A percentile compares a stretch with the other conserved stretches of the same genome.
These are phyloP conservation scores for Morpho deidamia DNA, from an alignment of 2,888 invertebrate genomes.

Conservation along the genomic window DNA sequence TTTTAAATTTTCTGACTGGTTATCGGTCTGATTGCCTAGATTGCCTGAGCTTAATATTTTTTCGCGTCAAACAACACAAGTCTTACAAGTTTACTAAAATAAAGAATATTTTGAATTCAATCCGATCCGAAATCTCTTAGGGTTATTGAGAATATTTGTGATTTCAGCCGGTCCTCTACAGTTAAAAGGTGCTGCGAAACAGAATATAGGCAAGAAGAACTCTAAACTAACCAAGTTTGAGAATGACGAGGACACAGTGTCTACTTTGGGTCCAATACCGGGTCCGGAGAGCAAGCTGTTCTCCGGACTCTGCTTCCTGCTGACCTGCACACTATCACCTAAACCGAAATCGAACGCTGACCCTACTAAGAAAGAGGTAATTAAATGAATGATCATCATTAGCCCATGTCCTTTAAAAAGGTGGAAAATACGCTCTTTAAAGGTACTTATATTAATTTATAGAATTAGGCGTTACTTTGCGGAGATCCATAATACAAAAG, in stretches of 20 bases:
- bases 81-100: too few relatives aligned
- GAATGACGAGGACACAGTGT: slow-evolving; percentile 64
- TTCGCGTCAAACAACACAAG: too few relatives aligned
- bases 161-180: slow-evolving; percentile 62
- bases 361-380: slow-evolving; percentile 13
- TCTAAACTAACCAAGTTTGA: slow-evolving; percentile 68
- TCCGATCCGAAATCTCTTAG: neutral
- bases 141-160: neutral
- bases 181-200: slow-evolving; percentile 73
- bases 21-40: too few relatives aligned
- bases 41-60: too few relatives aligned
- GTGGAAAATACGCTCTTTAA: too few relatives aligned
- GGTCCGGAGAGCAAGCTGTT: slow-evolving; percentile 62
- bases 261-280: slow-evolving; percentile 77
- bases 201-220: slow-evolving; percentile 71
- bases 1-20: too few relatives aligned
- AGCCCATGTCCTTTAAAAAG: too few relatives aligned
- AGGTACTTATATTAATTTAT: too few relatives aligned
- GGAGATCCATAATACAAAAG: too few relatives aligned
- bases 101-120: neutral
- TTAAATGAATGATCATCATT: too few relatives aligned
- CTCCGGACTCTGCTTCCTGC: slow-evolving; percentile 74
- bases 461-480: too few relatives aligned
- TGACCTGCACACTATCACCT: slow-evolving; percentile 76
- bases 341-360: slow-evolving; percentile 29